These are phyloP conservation scores for Pontoporia blainvillei DNA, from an alignment of 2,113 vertebrate species.

Conservation along the genomic window DNA sequence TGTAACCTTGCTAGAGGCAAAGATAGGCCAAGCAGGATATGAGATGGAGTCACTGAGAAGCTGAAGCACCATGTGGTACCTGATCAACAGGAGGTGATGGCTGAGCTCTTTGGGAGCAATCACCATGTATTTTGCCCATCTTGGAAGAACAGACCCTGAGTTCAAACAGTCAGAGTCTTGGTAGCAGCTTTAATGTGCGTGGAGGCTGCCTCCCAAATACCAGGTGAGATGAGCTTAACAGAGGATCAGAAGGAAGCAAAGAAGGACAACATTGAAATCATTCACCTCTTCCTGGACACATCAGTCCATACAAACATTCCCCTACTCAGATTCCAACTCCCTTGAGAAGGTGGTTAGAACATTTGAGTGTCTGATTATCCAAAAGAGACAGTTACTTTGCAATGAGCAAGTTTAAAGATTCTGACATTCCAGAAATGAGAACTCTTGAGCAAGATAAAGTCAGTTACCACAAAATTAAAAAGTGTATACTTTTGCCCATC, in stretches of 20 bases:
- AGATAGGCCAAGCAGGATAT: not conserved
- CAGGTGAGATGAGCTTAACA: not conserved
- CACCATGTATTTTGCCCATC: not conserved
- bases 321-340: not conserved
- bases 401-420: not conserved
- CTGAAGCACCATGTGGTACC: not conserved
- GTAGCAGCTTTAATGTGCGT: not conserved
- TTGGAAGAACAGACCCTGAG: not conserved
- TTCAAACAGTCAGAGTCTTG: not conserved
- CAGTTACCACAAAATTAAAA: not conserved
- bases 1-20: not conserved
- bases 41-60: not conserved
- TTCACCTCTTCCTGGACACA: not conserved
- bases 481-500: not conserved
- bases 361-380: not conserved
- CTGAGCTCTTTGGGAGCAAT: not conserved
- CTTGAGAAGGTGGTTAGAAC: not conserved
- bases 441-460: not conserved
- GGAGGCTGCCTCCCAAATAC: not conserved
- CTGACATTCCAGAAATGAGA: conserved; percentile 15
- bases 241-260: not conserved
- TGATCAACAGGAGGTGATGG: not conserved
- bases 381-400: not conserved
- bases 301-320: not conserved
- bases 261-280: not conserved